phyloP scores from a whole-genome alignment of 1,140 invertebrate genomes.

The Sinonovacula constricta region DNA sequence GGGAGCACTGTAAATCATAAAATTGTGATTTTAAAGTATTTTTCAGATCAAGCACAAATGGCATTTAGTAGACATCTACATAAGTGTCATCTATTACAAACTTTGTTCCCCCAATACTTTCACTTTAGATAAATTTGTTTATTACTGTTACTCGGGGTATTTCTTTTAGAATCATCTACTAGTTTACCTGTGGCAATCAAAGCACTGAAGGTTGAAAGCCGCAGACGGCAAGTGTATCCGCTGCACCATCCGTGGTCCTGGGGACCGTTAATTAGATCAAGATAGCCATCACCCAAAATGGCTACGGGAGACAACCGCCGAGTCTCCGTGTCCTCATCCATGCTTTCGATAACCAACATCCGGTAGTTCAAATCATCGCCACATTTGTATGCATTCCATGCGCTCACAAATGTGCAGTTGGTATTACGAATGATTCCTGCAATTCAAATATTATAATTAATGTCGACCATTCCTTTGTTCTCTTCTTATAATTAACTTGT shows the following conservation, averaged over 20 bases:
- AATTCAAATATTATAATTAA: no score
- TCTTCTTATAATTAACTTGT: no score
- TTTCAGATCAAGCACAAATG: no score
- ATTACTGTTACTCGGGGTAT: no score
- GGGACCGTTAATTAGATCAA: conserved; percentile 78
- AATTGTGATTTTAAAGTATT: no score
- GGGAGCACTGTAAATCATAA: no score
- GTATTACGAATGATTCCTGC: conserved; percentile 66
- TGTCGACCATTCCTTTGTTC: no score
- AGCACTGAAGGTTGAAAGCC: conserved; percentile 75
- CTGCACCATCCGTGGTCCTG: conserved; percentile 67
- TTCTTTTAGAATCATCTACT: no score
- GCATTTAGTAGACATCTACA: no score
- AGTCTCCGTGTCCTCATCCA: conserved; percentile 77
- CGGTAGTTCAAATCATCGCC: conserved; percentile 57
- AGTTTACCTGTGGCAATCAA: conserved; percentile 61
- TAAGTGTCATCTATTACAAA: no score
- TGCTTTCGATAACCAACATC: conserved; percentile 74
- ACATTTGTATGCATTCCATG: conserved; percentile 72
- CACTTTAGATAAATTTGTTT: no score
- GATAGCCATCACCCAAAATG: conserved; percentile 68
- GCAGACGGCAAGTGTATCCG: conserved; percentile 75
- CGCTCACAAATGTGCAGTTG: conserved; percentile 54
- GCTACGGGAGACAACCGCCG: conserved; percentile 75
- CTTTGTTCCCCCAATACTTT: no score